phyloP scores from a whole-genome alignment of 2,797 vertebrate genomes.

The Alauda arvensis region DNA sequence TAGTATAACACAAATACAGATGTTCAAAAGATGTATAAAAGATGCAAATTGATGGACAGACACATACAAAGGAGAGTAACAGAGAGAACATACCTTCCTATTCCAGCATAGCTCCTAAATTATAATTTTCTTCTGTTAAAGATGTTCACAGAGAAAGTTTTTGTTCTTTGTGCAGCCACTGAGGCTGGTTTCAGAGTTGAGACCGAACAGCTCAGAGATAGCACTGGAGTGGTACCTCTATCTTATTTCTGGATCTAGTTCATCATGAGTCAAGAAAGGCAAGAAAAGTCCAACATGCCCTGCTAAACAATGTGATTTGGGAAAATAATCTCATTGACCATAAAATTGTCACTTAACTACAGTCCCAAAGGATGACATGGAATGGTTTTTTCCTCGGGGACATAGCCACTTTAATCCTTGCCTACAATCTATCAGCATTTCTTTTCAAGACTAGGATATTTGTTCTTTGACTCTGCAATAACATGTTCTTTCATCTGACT shows the following conservation, averaged over 20 bases:
- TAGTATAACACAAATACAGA: background rate
- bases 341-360: background rate
- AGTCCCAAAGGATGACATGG: background rate
- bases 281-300: background rate
- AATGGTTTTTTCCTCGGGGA: background rate
- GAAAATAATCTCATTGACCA: background rate
- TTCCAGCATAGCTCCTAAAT: background rate
- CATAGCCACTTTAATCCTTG: background rate
- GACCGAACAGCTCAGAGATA: background rate
- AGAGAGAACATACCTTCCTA: background rate
- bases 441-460: background rate
- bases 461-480: background rate
- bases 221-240: background rate
- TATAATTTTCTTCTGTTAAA: background rate
- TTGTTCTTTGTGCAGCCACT: background rate
- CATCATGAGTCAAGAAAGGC: background rate
- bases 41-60: background rate
- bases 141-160: background rate
- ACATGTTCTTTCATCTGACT: background rate
- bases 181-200: background rate
- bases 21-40: background rate
- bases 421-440: background rate
- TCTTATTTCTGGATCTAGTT: background rate
- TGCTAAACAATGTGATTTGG: background rate
- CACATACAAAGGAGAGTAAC: background rate